Conservation (phyloP, 2,888 invertebrate species). For the Homarus gammarus region DNA sequence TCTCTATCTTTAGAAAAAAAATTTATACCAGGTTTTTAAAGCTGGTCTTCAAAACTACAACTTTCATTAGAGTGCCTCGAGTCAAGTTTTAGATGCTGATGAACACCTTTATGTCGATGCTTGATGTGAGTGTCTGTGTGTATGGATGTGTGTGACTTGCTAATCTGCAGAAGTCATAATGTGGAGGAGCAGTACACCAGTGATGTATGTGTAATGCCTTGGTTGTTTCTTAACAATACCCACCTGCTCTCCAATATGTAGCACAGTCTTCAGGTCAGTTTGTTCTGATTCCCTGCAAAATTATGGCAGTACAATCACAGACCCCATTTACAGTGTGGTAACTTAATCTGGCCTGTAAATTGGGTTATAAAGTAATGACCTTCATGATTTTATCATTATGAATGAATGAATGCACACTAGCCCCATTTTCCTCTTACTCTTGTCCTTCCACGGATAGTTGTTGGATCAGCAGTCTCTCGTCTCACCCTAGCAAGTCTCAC, state of each 20-base stretch:
- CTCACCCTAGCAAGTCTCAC: conserved; percentile 68
- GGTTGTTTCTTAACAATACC: conserved; percentile 61
- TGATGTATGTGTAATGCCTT: conserved; percentile 58
- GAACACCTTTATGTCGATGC: conserved; percentile 43
- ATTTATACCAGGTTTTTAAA: conserved; percentile 22
- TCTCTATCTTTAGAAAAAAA: conserved; percentile 45
- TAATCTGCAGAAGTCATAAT: conserved; percentile 47
- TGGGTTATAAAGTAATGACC: conserved; percentile 28
- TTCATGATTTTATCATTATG: conserved; percentile 32
- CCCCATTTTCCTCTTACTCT: conserved; percentile 40
- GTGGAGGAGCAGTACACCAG: conserved; percentile 53
- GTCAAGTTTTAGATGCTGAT: conserved; percentile 65
- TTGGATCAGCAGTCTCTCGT: conserved; percentile 67
- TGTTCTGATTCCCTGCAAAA: conserved; percentile 9
- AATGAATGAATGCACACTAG: conserved; percentile 50
- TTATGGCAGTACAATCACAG: conserved; percentile 24
- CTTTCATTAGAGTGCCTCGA: conserved; percentile 66
- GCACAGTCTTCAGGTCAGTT: conserved; percentile 35
- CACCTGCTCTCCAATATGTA: conserved; percentile 47
- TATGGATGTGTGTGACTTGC: conserved; percentile 39
- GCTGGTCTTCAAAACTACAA: conserved; percentile 54
- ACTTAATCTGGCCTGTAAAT: conserved; percentile 39
- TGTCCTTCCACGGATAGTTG: conserved; percentile 71
- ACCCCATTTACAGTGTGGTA: conserved; percentile 12
- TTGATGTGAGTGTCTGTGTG: conserved; percentile 13